These are phyloP conservation scores for Scolopax rusticola DNA, from an alignment of 2,797 vertebrate species.

Conservation along the genomic window DNA sequence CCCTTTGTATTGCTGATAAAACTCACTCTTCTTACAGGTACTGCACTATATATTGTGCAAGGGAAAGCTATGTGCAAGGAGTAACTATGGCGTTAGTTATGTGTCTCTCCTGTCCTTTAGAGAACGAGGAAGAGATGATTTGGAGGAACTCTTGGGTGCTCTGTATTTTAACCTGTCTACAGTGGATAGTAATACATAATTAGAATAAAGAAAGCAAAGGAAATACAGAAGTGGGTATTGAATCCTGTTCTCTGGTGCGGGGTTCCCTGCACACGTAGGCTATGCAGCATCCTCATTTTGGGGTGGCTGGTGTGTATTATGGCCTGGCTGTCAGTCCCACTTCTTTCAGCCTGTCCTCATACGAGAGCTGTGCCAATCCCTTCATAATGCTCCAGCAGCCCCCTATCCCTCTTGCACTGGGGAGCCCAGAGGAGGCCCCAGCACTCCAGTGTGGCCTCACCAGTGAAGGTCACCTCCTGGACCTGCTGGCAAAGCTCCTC, in stretches of 20 bases:
- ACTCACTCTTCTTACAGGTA: not conserved
- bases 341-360: not conserved
- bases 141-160: not conserved
- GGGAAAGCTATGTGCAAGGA: not conserved
- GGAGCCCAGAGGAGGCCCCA: not conserved
- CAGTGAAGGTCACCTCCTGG: not conserved
- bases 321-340: not conserved
- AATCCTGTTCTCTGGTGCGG: not conserved
- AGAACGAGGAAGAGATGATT: not conserved
- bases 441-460: not conserved
- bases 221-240: not conserved
- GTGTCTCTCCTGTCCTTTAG: not conserved
- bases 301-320: fast-evolving
- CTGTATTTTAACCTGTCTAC: not conserved
- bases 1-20: not conserved
- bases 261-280: not conserved
- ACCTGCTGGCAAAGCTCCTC: not conserved
- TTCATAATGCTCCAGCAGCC: not conserved
- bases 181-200: not conserved
- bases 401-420: fast-evolving
- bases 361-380: not conserved
- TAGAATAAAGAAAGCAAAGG: not conserved
- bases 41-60: not conserved
- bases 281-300: not conserved
- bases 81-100: not conserved